phyloP scores from a whole-genome alignment of 2,888 invertebrate species.

The Sturmia bella region DNA sequence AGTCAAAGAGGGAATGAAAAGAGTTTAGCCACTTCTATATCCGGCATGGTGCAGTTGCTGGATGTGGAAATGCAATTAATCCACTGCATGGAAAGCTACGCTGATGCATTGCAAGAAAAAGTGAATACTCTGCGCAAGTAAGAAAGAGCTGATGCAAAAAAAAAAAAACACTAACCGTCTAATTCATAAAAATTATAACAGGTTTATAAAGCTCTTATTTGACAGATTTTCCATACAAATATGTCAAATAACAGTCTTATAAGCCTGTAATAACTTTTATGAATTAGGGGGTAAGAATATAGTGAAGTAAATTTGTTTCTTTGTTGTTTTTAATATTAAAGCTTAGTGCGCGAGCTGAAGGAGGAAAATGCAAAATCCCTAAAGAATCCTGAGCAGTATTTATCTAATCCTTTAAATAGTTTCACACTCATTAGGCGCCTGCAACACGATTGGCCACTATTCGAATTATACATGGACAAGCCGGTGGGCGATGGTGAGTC shows the following conservation, averaged over 20 bases:
- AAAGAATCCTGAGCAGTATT: slow-evolving; percentile 72
- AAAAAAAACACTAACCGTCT: too few relatives aligned
- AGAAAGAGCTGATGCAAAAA: slow-evolving; percentile 6
- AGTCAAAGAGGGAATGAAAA: slow-evolving; percentile 64
- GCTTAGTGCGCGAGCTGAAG: slow-evolving; percentile 71
- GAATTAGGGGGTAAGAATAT: too few relatives aligned
- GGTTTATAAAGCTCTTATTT: too few relatives aligned
- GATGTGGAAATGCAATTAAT: slow-evolving; percentile 74
- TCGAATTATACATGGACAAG: slow-evolving; percentile 74
- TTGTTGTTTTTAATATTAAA: slow-evolving; percentile 63
- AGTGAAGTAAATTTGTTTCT: not conserved
- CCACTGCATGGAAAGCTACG: slow-evolving; percentile 74
- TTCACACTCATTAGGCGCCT: slow-evolving; percentile 77
- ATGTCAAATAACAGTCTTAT: too few relatives aligned
- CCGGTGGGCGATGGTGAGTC: slow-evolving; percentile 73
- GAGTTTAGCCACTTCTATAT: slow-evolving; percentile 77
- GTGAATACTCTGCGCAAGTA: slow-evolving; percentile 66
- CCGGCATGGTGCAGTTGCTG: slow-evolving; percentile 76
- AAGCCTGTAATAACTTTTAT: too few relatives aligned
- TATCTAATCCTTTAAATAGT: slow-evolving; percentile 77
- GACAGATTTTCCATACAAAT: too few relatives aligned
- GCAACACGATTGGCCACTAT: slow-evolving; percentile 76
- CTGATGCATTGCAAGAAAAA: slow-evolving; percentile 74
- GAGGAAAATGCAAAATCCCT: slow-evolving; percentile 72
- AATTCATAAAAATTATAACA: too few relatives aligned